phyloP scores from a whole-genome alignment of 2,113 vertebrate genomes.

The Myiagra hebetior region DNA sequence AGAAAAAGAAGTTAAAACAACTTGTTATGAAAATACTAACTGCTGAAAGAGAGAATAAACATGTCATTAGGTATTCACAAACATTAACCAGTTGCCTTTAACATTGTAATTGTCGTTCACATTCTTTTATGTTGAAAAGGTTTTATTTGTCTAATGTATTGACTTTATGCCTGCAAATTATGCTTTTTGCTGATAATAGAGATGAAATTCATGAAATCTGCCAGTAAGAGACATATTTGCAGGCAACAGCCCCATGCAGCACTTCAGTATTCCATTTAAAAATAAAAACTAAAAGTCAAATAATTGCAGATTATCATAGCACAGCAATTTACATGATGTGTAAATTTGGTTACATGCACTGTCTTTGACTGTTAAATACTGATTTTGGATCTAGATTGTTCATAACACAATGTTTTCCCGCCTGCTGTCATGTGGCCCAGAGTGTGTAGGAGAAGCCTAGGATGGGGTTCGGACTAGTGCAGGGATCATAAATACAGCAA shows the following conservation, averaged over 20 bases:
- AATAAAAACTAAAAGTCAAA: not conserved
- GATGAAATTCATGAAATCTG: not conserved
- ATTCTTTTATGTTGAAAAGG: not conserved
- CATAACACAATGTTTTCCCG: rapidly evolving
- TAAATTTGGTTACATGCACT: not conserved
- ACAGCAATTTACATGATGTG: not conserved
- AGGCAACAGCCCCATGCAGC: not conserved
- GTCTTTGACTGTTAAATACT: not conserved
- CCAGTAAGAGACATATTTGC: not conserved
- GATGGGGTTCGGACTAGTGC: not conserved
- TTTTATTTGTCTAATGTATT: not conserved
- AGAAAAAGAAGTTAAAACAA: not conserved
- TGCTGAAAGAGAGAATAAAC: not conserved
- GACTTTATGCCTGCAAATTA: not conserved
- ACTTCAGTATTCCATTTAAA: not conserved
- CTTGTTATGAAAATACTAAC: not conserved
- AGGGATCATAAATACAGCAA: not conserved
- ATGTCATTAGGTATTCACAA: not conserved
- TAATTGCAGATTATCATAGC: not conserved
- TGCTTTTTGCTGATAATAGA: not conserved
- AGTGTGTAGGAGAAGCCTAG: not conserved
- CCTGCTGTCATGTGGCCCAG: not conserved
- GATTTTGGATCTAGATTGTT: not conserved
- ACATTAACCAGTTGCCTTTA: not conserved
- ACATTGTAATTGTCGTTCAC: not conserved